phyloP scores from a whole-genome alignment of 2,888 invertebrate genomes.

The Xylota sylvarum region DNA sequence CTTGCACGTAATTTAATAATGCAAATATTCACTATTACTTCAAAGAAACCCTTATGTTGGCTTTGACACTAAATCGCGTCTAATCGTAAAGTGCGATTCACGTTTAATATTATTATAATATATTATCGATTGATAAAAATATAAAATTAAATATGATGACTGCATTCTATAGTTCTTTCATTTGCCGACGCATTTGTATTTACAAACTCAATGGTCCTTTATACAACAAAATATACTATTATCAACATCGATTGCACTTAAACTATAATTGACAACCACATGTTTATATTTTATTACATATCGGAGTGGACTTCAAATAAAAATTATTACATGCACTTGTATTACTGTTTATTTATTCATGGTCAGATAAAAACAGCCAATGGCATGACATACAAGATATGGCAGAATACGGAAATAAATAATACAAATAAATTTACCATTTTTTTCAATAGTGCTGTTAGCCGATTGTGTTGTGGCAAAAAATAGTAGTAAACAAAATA shows the following conservation, averaged over 20 bases:
- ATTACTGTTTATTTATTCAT: slow-evolving; percentile 17
- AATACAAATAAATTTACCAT: slow-evolving; percentile 66
- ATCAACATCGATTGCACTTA: slow-evolving; percentile 28
- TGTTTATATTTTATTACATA: slow-evolving; percentile 11
- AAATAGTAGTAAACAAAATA: slow-evolving; percentile 46
- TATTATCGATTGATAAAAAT: no score
- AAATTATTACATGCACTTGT: not conserved
- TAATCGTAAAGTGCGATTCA: not conserved
- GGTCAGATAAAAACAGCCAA: slow-evolving; percentile 36
- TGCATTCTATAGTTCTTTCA: not conserved
- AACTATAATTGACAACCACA: slow-evolving; percentile 4
- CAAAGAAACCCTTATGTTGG: no score
- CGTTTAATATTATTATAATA: not conserved
- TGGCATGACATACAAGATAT: not conserved
- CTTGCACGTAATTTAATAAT: no score
- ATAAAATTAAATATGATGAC: not conserved
- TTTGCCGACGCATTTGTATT: slow-evolving; percentile 19
- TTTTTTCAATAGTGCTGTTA: slow-evolving; percentile 29
- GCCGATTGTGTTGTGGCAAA: slow-evolving; percentile 44
- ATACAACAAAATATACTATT: slow-evolving; percentile 15
- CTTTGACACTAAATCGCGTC: no score
- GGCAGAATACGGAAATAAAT: slow-evolving; percentile 8
- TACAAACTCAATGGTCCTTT: slow-evolving; percentile 27
- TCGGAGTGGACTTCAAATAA: slow-evolving; percentile 23
- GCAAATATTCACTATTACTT: no score